Evolutionary conservation across 53 echinoderm and acorn worm genomes (phyloP).

Genomic region (Stichopus horrens): DNA sequence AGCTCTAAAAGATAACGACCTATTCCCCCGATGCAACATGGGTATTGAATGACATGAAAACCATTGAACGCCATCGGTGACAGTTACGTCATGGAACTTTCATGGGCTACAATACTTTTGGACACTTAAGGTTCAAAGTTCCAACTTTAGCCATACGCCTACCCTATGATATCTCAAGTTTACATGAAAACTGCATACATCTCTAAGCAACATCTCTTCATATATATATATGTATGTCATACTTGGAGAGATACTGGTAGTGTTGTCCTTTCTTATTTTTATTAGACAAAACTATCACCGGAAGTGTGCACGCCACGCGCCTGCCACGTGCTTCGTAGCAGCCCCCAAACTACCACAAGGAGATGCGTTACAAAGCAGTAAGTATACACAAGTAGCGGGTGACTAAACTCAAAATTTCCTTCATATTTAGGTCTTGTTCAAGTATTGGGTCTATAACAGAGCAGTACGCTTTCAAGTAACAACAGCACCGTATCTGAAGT

Average conservation of each 20-base stretch:
- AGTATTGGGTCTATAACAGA: not conserved
- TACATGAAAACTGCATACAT: no score
- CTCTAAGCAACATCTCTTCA: not conserved
- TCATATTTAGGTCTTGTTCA: not conserved
- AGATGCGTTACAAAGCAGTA: slow-evolving; percentile 36
- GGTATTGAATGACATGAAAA: no score
- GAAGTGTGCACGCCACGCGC: slow-evolving; percentile 87
- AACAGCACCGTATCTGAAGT: no score
- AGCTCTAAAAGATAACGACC: no score
- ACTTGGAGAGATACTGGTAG: not conserved
- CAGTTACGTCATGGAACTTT: no score
- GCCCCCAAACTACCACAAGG: slow-evolving; percentile 32
- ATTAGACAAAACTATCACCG: slow-evolving; percentile 90
- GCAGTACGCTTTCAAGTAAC: not conserved
- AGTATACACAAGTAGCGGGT: not conserved
- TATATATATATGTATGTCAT: not conserved
- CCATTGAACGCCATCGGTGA: no score
- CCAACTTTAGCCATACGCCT: no score
- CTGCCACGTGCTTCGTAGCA: slow-evolving; percentile 75
- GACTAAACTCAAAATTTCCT: not conserved
- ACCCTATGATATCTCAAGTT: no score
- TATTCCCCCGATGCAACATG: no score
- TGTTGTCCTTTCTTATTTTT: slow-evolving; percentile 16
- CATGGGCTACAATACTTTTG: no score
- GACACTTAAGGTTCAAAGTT: no score